Percentiles rank a stretch among this genome's conserved stretches.
Evolutionary conservation across 2,797 vertebrate genomes (phyloP).

Genomic region (Eutrigla gurnardus): DNA sequence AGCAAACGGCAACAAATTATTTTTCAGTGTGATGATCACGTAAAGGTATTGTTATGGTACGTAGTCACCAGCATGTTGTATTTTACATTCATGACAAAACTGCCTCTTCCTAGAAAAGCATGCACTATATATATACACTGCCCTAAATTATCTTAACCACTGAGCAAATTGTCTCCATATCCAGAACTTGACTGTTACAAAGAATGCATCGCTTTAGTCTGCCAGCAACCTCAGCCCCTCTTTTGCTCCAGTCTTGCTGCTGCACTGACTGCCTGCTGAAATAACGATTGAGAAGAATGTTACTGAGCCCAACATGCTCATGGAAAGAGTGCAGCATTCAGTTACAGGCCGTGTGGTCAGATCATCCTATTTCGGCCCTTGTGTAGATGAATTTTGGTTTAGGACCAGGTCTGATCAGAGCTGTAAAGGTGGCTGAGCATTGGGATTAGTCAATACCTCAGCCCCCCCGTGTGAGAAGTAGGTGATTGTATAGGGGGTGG

Average conservation of each 20-base stretch:
- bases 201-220: conserved; percentile 77
- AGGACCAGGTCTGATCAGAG: conserved; percentile 58
- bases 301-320: conserved; percentile 58
- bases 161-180: conserved; percentile 79
- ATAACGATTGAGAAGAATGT: conserved; percentile 74
- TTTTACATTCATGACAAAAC: conserved; percentile 61
- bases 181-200: conserved; percentile 78
- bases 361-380: conserved; percentile 53
- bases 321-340: conserved; percentile 57
- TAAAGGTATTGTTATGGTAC: conserved; percentile 26
- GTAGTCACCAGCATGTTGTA: conserved; percentile 30
- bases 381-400: conserved; percentile 58
- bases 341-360: conserved; percentile 50
- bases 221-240: conserved; percentile 80
- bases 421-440: conserved; percentile 52
- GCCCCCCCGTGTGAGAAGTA: conserved; percentile 22
- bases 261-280: conserved; percentile 74
- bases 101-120: conserved; percentile 62
- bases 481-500: neutral
- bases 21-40: conserved; percentile 22
- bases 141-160: conserved; percentile 78
- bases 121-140: conserved; percentile 58
- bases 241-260: conserved; percentile 60
- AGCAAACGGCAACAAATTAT: conserved; percentile 37
- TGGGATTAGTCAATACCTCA: conserved; percentile 35